These are phyloP conservation scores for Rhinophrynus dorsalis DNA, from an alignment of 2,797 vertebrate species.

Conservation along the genomic window DNA sequence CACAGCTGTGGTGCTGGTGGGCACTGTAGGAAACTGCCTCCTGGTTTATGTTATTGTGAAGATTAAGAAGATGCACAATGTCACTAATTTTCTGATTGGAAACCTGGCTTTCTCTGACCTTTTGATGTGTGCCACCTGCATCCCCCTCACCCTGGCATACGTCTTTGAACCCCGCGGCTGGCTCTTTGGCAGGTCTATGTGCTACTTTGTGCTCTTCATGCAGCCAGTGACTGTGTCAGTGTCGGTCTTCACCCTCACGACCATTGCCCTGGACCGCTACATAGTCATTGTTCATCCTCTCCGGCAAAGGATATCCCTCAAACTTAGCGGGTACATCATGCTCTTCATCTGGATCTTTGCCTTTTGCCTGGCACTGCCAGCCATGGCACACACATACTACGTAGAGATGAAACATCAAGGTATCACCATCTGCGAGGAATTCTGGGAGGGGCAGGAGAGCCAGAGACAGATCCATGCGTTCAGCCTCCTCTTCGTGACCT, in stretches of 20 bases:
- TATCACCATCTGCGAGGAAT: slow-evolving; percentile 69
- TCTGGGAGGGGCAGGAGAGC: slow-evolving; percentile 63
- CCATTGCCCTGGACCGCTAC: slow-evolving; percentile 56
- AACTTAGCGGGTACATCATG: slow-evolving; percentile 58
- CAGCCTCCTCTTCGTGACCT: slow-evolving; percentile 56
- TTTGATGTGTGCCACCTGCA: slow-evolving; percentile 57
- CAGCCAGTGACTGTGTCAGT: slow-evolving; percentile 55
- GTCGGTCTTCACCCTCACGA: slow-evolving; percentile 57
- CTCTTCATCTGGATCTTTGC: slow-evolving; percentile 58
- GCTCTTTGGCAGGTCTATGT: slow-evolving; percentile 59
- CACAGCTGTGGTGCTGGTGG: too few species aligned
- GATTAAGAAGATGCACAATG: too few species aligned
- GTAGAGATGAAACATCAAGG: slow-evolving; percentile 60
- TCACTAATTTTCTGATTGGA: too few species aligned
- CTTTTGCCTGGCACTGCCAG: slow-evolving; percentile 54
- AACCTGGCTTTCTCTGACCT: too few species aligned
- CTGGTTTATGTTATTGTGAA: too few species aligned
- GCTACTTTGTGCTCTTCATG: slow-evolving; percentile 61
- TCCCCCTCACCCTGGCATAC: slow-evolving; percentile 56
- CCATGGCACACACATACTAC: slow-evolving; percentile 52
- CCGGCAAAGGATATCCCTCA: slow-evolving; percentile 60
- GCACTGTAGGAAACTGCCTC: too few species aligned
- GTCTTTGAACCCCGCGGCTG: slow-evolving; percentile 56
- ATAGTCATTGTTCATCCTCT: slow-evolving; percentile 36
- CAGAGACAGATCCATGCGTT: slow-evolving; percentile 54